Conservation (phyloP, 1,140 invertebrate species). For the Limonius californicus region DNA sequence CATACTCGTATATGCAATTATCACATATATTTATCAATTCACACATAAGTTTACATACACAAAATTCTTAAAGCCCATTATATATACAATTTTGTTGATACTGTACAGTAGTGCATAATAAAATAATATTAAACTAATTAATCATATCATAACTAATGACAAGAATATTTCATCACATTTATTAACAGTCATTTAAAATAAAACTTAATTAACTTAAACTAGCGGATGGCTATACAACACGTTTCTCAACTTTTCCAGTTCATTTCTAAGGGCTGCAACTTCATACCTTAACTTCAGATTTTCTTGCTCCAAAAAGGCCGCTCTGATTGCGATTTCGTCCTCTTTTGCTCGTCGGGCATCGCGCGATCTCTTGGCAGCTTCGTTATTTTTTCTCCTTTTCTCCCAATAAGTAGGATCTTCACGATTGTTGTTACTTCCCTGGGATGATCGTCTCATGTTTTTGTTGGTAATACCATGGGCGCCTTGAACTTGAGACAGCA, state of each 20-base stretch:
- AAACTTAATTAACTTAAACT: no score
- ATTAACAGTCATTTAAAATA: no score
- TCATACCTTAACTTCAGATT: constrained; percentile 64
- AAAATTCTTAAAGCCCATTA: no score
- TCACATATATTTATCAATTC: no score
- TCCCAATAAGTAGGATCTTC: constrained; percentile 81
- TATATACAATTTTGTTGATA: no score
- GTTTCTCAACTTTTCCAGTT: constrained; percentile 30
- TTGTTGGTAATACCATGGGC: constrained; percentile 57
- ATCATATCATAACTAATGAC: no score
- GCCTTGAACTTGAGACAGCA: constrained; percentile 62
- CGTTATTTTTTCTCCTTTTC: constrained; percentile 88
- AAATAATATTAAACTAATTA: no score
- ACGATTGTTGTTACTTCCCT: constrained; percentile 25
- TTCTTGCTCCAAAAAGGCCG: constrained; percentile 82
- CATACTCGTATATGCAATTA: no score
- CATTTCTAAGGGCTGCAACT: constrained; percentile 49
- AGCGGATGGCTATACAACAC: no score
- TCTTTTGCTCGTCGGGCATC: constrained; percentile 87
- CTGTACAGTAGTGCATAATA: no score
- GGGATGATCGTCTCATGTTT: constrained; percentile 57
- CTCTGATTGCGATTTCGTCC: constrained; percentile 83
- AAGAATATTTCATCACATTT: no score
- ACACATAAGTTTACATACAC: no score
- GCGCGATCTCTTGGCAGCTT: constrained; percentile 89